Evolutionary conservation across 2,797 vertebrate species (phyloP).

Genomic region (Chiloscyllium punctatum): DNA sequence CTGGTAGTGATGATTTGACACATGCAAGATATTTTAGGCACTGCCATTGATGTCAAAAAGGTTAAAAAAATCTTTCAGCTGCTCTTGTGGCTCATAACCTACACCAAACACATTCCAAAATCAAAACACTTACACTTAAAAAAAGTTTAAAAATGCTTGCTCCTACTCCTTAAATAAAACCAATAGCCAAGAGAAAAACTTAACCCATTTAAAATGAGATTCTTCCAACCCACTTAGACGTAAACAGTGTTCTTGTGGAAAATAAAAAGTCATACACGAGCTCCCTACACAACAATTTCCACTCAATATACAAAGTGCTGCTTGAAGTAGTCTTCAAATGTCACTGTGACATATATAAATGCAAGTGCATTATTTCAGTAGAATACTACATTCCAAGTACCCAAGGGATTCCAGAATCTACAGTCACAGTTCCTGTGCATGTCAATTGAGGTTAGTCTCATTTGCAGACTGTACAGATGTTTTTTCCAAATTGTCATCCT

Average conservation of each 20-base stretch:
- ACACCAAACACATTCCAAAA: neutral
- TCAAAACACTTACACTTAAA: neutral
- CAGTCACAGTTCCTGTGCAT: neutral
- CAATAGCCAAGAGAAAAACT: neutral
- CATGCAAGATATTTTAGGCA: neutral
- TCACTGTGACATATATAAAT: neutral
- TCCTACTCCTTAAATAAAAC: neutral
- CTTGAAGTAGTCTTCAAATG: neutral
- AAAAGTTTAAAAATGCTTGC: neutral
- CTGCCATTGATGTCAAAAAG: neutral
- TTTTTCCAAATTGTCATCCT: neutral
- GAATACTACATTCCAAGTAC: neutral
- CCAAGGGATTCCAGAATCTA: neutral
- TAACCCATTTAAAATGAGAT: neutral
- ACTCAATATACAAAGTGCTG: constrained; percentile 33
- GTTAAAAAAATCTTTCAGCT: neutral
- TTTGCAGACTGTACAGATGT: neutral
- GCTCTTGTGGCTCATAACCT: neutral
- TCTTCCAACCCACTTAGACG: neutral
- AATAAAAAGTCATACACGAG: neutral
- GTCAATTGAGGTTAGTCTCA: constrained; percentile 20
- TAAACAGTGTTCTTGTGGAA: neutral
- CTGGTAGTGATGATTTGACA: neutral
- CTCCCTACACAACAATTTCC: neutral
- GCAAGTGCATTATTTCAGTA: constrained; percentile 14